A percentile compares a stretch with the other conserved stretches of the same genome.
These are phyloP conservation scores for Papilio aristodemus DNA, from an alignment of 1,140 invertebrate species.

Conservation along the genomic window DNA sequence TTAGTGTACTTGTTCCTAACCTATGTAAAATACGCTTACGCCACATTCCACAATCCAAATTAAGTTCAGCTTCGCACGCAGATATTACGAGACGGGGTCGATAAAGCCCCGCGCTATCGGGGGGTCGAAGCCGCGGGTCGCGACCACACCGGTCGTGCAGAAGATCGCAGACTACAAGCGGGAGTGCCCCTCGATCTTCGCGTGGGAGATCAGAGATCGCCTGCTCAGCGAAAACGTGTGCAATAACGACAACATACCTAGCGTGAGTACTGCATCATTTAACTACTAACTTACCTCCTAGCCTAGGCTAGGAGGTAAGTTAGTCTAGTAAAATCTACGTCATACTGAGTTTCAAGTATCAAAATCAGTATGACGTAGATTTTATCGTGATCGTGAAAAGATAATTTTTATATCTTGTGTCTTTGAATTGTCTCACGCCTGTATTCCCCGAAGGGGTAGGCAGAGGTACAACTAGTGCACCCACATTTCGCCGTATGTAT, in stretches of 20 bases:
- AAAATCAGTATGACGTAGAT: too few relatives aligned
- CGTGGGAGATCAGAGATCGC: constrained; percentile 98
- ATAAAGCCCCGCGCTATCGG: constrained; percentile 97
- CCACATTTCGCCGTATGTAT: too few relatives aligned
- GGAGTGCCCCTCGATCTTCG: constrained; percentile 98
- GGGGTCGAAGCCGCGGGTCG: constrained; percentile 97
- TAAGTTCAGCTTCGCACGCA: constrained; percentile 79
- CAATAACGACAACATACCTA: constrained; percentile 99
- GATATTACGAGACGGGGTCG: constrained; percentile 99
- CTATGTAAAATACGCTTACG: constrained; percentile 46
- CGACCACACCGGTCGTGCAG: constrained; percentile 95
- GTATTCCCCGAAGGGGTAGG: too few relatives aligned
- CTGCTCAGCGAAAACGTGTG: constrained; percentile 97
- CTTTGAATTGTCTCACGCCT: too few relatives aligned
- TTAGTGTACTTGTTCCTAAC: background rate
- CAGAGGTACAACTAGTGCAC: too few relatives aligned
- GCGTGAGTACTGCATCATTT: constrained; percentile 88
- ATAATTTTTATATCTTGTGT: too few relatives aligned
- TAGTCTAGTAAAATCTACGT: too few relatives aligned
- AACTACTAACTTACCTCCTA: background rate
- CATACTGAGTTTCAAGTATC: too few relatives aligned
- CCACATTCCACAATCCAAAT: constrained; percentile 59
- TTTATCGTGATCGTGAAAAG: too few relatives aligned
- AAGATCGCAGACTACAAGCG: constrained; percentile 98
- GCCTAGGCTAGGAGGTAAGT: too few relatives aligned